A percentile compares a stretch with the other conserved stretches of the same genome.
Evolutionary conservation across 2,797 vertebrate species (phyloP).

Genomic region (Sciurus carolinensis): DNA sequence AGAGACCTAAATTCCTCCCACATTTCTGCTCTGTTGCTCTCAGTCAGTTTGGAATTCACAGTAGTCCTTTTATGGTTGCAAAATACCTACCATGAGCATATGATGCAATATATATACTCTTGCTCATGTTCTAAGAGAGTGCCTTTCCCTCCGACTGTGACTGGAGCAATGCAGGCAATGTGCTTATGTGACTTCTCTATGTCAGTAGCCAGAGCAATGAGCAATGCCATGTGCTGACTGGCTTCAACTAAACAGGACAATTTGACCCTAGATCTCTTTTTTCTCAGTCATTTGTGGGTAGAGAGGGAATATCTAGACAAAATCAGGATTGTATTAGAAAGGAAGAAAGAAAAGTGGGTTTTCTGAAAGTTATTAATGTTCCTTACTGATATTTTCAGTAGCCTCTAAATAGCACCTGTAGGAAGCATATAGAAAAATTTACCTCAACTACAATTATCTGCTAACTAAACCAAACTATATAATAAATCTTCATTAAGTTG

Average conservation of each 20-base stretch:
- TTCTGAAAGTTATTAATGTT: not conserved
- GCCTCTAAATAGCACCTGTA: not conserved
- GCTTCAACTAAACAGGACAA: not conserved
- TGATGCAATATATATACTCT: not conserved
- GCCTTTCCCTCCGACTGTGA: not conserved
- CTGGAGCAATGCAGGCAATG: not conserved
- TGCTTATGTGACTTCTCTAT: not conserved
- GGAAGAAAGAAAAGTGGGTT: constrained; percentile 20
- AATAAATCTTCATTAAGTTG: constrained; percentile 32
- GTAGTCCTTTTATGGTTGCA: not conserved
- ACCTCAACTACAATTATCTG: constrained; percentile 21
- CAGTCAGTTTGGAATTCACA: constrained; percentile 39
- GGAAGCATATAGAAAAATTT: constrained; percentile 29
- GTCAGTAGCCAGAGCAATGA: not conserved
- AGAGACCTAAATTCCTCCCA: not conserved
- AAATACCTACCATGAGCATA: not conserved
- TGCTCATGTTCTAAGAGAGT: constrained; percentile 20
- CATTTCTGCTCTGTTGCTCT: not conserved
- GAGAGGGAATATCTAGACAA: not conserved
- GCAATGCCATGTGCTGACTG: not conserved
- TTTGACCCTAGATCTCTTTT: not conserved
- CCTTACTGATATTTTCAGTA: not conserved
- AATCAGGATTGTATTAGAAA: not conserved
- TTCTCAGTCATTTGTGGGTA: not conserved
- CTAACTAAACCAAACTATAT: constrained; percentile 34